These are phyloP conservation scores for Eupelmus urozonus DNA, from an alignment of 2,888 invertebrate genomes.

Conservation along the genomic window DNA sequence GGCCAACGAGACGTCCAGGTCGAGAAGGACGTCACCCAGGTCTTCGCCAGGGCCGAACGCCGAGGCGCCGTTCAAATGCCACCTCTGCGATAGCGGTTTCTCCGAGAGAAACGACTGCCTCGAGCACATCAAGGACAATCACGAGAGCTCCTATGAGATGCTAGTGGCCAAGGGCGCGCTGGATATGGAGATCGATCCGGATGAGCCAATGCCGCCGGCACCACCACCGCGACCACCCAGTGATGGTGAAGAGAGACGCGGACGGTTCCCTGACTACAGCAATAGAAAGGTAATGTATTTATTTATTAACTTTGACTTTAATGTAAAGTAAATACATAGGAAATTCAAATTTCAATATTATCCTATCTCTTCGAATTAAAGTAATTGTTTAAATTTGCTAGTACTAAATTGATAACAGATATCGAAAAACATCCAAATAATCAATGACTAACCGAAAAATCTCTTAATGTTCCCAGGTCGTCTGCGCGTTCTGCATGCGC, in stretches of 20 bases:
- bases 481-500: slow-evolving; percentile 94
- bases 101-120: slow-evolving; percentile 88
- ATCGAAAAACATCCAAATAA: too few relatives aligned
- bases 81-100: slow-evolving; percentile 93
- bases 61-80: slow-evolving; percentile 93
- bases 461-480: slow-evolving; percentile 80
- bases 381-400: too few relatives aligned
- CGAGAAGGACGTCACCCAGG: slow-evolving; percentile 70
- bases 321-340: neutral
- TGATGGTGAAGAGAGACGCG: slow-evolving; percentile 85
- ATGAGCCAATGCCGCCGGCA: slow-evolving; percentile 71
- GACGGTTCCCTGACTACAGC: slow-evolving; percentile 91
- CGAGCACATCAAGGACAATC: slow-evolving; percentile 87
- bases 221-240: slow-evolving; percentile 79
- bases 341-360: slow-evolving; percentile 11
- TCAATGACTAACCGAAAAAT: slow-evolving; percentile 3
- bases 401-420: too few relatives aligned
- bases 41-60: slow-evolving; percentile 69
- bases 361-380: too few relatives aligned
- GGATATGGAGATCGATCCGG: slow-evolving; percentile 80
- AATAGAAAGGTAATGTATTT: slow-evolving; percentile 85
- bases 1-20: slow-evolving; percentile 61
- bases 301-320: neutral
- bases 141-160: slow-evolving; percentile 88
- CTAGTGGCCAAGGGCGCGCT: slow-evolving; percentile 90